These are phyloP conservation scores for Brachypteracias leptosomus DNA, from an alignment of 2,113 vertebrate genomes.

Conservation along the genomic window DNA sequence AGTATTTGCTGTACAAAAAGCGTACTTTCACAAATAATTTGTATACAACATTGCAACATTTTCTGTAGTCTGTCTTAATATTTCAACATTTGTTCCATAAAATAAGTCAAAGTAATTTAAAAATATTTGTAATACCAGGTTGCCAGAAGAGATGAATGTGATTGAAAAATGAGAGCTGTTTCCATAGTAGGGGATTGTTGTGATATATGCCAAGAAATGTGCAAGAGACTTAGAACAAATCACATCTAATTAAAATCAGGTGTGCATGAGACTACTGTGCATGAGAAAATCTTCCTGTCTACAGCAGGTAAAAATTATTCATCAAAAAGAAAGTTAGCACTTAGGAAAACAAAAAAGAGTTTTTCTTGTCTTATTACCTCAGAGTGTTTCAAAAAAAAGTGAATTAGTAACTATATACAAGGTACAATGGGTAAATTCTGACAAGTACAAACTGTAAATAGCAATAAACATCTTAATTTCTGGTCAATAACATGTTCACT, in stretches of 20 bases:
- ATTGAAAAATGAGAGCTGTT: not conserved
- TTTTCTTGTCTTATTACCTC: not conserved
- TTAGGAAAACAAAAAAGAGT: not conserved
- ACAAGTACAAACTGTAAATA: not conserved
- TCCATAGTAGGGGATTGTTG: not conserved
- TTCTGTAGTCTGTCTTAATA: not conserved
- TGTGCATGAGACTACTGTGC: not conserved
- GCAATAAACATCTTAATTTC: not conserved
- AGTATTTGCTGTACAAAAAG: not conserved
- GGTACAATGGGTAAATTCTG: not conserved
- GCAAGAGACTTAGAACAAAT: constrained; percentile 7
- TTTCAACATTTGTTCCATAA: not conserved
- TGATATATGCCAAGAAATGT: not conserved
- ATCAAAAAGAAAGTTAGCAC: not conserved
- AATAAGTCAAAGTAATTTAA: not conserved
- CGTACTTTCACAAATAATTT: not conserved
- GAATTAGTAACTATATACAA: not conserved
- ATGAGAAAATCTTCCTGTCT: not conserved
- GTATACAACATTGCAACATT: not conserved
- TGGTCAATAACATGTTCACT: not conserved
- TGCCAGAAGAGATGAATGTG: not conserved
- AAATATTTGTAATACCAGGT: not conserved
- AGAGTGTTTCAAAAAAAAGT: not conserved
- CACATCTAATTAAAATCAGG: not conserved
- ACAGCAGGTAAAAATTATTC: not conserved